phyloP scores from a whole-genome alignment of 2,113 vertebrate species.

The Ophiodon elongatus region DNA sequence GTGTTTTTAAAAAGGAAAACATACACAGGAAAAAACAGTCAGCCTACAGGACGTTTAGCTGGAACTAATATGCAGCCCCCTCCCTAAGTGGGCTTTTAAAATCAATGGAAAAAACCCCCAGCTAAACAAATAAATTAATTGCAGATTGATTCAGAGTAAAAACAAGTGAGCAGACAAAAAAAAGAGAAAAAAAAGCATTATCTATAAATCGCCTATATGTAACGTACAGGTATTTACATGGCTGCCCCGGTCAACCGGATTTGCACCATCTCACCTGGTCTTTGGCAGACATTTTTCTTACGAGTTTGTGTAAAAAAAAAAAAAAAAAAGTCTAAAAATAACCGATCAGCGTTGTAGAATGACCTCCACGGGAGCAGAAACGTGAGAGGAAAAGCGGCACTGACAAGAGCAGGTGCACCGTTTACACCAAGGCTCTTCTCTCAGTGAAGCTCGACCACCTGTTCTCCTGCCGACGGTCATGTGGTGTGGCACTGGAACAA shows the following conservation, averaged over 20 bases:
- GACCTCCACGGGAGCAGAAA: constrained; percentile 39
- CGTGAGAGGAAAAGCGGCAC: constrained; percentile 31
- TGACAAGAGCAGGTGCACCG: constrained; percentile 46
- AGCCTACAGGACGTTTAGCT: neutral
- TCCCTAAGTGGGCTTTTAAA: neutral
- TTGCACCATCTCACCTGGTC: neutral
- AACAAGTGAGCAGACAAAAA: neutral
- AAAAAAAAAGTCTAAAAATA: constrained; percentile 45
- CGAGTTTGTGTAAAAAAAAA: neutral
- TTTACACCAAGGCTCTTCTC: neutral
- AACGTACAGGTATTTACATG: neutral
- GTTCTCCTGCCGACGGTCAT: neutral
- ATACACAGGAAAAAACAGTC: neutral
- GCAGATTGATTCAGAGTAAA: neutral
- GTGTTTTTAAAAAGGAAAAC: neutral
- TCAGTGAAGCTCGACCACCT: neutral
- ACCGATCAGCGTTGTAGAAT: neutral
- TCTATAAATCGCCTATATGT: no score
- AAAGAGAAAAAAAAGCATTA: no score
- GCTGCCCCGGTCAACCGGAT: neutral
- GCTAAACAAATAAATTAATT: neutral
- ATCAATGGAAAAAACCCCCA: no score
- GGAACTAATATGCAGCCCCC: neutral
- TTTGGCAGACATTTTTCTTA: neutral
- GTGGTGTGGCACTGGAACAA: no score